Evolutionary conservation across 1,140 invertebrate genomes (phyloP), one percentile per base, ranked within the genome.

Genomic region (Leptinotarsa defecta): DNA sequence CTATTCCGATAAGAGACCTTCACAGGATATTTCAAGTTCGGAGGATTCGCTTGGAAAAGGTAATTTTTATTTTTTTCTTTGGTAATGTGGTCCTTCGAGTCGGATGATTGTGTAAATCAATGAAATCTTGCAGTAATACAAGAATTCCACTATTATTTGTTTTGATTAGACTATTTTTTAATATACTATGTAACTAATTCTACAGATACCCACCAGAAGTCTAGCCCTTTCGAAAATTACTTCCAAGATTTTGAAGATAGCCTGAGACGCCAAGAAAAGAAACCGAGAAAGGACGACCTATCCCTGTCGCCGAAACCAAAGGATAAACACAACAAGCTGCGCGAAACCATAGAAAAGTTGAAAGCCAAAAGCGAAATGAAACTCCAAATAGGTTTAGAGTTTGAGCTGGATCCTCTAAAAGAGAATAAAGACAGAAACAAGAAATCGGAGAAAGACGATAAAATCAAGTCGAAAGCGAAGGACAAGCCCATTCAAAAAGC

Each of bases 331-430:
- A 86, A 87, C 70, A 89, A 89, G 77, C 78, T 89, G 52, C 84
- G 87, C 68, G 89, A 90, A 84, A 90, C 88, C 8, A 90, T 90
- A 62, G 91, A 91, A 81, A 92, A 91, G 79, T 78, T 92, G 22
- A 92, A 91, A 84, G 87, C 89, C 2, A 90, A 89, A 81, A 90
- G 87, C 82, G 89, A 91, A 80, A 84, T 86, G 19, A 86, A 86
- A 11, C 77, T 65, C 3, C 69, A 80, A 48, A 71, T 68, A 43
- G 76, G 79, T 52, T 79, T 79, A 49, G 78, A 80, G 74, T 70
- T 77, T 20, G 77, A 78, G 24, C 24, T 43, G 62, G 77, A 83
- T 43, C 76, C 80, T 24, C 48, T 76, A n/a, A 81, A 82, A 72
- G 78, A 81, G 52, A 78, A 80, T 71, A 80, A 81, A 75, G 83